Conservation (phyloP, 2,113 vertebrate genomes). For the Prunella himalayana region DNA sequence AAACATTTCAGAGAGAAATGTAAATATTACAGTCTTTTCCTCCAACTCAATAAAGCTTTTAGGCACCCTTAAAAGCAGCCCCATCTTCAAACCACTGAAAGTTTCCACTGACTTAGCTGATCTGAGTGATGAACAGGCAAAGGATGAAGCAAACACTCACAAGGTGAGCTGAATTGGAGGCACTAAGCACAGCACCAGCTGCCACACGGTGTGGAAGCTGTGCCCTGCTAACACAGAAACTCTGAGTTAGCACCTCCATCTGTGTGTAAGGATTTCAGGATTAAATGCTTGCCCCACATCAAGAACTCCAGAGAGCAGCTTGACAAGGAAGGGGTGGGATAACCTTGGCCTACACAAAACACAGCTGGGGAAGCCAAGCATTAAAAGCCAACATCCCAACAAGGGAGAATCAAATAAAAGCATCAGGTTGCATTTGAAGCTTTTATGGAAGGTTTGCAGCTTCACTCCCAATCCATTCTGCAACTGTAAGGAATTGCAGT, state of each 20-base stretch:
- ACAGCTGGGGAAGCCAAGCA: background rate
- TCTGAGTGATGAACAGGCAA: background rate
- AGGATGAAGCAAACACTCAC: background rate
- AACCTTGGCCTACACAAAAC: background rate
- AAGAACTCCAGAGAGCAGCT: background rate
- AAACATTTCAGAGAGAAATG: background rate
- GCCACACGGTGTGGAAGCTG: background rate
- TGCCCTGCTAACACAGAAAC: background rate
- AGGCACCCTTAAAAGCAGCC: background rate
- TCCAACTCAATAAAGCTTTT: background rate
- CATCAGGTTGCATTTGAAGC: background rate
- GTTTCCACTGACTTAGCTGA: background rate
- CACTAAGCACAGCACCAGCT: background rate
- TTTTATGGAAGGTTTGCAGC: background rate
- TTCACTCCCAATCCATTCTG: background rate
- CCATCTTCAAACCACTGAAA: background rate
- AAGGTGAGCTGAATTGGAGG: background rate
- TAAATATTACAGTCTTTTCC: background rate
- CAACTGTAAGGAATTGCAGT: background rate
- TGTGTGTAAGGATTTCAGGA: background rate
- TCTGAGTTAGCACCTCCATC: background rate
- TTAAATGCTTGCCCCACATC: background rate
- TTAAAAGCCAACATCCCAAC: background rate
- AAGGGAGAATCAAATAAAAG: background rate
- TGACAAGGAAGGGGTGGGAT: background rate